phyloP scores from a whole-genome alignment of 2,888 invertebrate genomes.

The Dugesia japonica region DNA sequence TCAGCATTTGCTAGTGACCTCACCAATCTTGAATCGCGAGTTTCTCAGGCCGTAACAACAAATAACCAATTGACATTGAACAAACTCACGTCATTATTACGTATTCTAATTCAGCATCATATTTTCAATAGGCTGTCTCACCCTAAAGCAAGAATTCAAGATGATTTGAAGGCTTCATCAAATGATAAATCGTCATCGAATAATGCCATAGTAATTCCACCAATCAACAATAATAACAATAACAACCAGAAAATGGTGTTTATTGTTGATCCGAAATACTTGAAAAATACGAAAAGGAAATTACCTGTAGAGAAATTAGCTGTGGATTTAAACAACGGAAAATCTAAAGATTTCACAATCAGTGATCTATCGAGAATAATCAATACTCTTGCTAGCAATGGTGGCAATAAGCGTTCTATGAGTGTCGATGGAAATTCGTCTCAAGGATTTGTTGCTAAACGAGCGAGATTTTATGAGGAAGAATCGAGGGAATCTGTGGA shows the following conservation, averaged over 20 bases:
- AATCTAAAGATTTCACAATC: neutral
- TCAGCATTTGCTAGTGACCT: neutral
- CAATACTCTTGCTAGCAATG: neutral
- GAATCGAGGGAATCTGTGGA: neutral
- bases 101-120: neutral
- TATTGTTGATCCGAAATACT: neutral
- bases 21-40: neutral
- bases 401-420: neutral
- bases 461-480: neutral
- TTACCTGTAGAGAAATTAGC: neutral
- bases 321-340: neutral
- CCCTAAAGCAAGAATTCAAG: neutral
- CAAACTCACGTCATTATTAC: neutral
- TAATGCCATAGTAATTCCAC: neutral
- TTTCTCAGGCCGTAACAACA: neutral
- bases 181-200: neutral
- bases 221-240: too few relatives aligned
- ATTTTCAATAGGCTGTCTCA: neutral
- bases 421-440: neutral
- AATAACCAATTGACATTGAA: neutral
- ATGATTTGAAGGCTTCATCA: neutral
- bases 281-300: neutral
- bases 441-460: neutral
- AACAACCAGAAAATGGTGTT: neutral
- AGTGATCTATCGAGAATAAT: neutral